Evolutionary conservation across 2,113 vertebrate species (phyloP), one percentile per base, ranked within the genome.

Genomic region (Charina bottae): DNA sequence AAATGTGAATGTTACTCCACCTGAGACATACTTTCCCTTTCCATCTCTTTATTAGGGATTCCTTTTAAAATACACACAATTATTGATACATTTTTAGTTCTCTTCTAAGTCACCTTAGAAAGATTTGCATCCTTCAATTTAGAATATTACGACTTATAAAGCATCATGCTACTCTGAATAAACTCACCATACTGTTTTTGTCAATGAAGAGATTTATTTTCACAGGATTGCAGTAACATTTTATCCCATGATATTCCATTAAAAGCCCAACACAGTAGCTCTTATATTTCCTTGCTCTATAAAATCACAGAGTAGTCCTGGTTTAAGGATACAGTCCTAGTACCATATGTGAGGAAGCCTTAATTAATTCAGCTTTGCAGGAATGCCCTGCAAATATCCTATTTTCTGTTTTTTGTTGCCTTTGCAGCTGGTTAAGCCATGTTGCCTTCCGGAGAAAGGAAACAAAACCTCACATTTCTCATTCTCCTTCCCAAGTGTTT

Each of bases 361-460:
- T 78, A 42, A 78, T 42, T 78, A 21, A 78, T 78, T 62, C 33
- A 60, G 13, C n/a, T 60, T 59, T 59, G 23, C 58, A 56, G 9
- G 21, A 37, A 56, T 26, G 33, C 15, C 17, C 33, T 42, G 28
- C 28, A 46, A 84, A 53, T 15, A 3, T 37, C 23, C 49, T 17
- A 42, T 33, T 33, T 90, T 62, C 17, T 9, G 21, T 49, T 26
- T 12, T 26, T 87, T 28, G n/a, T 42, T 56, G 55, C 21, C 15
- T 58, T 88, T 83, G 33, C 86, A 88, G 85, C 26, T 28, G 6
- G 42, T 53, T 83, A 46, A 60, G 26, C 55, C 49, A 83, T 49
- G 42, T 24, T 83, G 86, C 64, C 68, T 92, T 88, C 91, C 37
- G 62, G 54, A 56, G 42, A 88, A 92, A 68, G 49, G 54, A 91